phyloP scores from a whole-genome alignment of 2,888 invertebrate species.

The Clostera curtula region DNA sequence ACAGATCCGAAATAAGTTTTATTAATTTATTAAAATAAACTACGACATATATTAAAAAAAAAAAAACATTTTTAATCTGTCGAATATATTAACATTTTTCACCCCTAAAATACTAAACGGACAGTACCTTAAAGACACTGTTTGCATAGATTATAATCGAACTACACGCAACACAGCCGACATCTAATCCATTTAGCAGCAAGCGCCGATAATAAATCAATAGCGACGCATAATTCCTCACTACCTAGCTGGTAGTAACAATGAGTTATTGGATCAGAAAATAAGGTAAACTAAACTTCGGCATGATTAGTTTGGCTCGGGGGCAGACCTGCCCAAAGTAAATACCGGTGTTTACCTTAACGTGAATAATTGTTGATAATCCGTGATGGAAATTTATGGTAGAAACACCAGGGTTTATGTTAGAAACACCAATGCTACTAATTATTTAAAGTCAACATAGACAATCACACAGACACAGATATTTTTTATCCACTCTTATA shows the following conservation, averaged over 20 bases:
- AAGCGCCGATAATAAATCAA: slow-evolving; percentile 18
- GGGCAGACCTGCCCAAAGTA: slow-evolving; percentile 4
- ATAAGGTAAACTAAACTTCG: slow-evolving; percentile 19
- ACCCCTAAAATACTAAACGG: no score
- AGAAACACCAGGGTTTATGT: no score
- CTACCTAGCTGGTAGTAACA: slow-evolving; percentile 19
- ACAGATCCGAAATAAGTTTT: no score
- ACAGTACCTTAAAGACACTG: no score
- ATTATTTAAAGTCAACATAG: no score
- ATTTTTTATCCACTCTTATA: no score
- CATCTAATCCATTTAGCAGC: slow-evolving; percentile 5
- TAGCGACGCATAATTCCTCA: slow-evolving; percentile 19
- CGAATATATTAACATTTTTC: no score
- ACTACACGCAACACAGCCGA: slow-evolving; percentile 8
- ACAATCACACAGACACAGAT: no score
- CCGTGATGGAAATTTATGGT: not conserved
- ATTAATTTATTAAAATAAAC: no score
- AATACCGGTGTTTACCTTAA: slow-evolving; percentile 4
- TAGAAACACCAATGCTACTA: no score
- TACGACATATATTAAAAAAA: no score
- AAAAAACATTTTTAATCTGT: no score
- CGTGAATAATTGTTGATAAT: not conserved
- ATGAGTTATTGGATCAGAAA: slow-evolving; percentile 29
- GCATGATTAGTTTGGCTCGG: slow-evolving; percentile 7
- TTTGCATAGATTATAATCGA: not conserved